Evolutionary conservation across 2,113 vertebrate species (phyloP), one percentile per base, ranked within the genome.

Genomic region (Menidia beryllina): DNA sequence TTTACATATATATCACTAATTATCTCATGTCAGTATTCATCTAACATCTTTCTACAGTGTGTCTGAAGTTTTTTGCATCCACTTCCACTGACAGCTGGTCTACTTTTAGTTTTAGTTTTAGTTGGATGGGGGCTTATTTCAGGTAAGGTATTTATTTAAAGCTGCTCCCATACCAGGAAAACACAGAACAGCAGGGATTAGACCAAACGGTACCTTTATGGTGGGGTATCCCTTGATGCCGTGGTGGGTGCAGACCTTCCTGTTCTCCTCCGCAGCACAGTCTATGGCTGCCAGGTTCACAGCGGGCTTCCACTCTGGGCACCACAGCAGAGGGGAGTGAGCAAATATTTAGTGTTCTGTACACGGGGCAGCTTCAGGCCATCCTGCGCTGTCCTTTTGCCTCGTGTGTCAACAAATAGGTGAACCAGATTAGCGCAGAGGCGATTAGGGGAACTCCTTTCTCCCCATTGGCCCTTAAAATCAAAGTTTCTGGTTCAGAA

Each of bases 251-350:
- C 94, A 95, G 30, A 89, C 27, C 38, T 64, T 47, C 8, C 27
- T 49, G 86, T 92, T 94, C 5, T 50, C 67, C 1, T 71, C 49
- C 0, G 69, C 50, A 2, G 88, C 89, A 52, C 94, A 95, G 82
- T 95, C 93, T 0, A 94, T 50, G 8, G 89, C 94, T 62, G 91
- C 92, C 62, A 94, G 65, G 0, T 88, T 79, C 54, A 95, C 87
- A 4, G 92, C 93, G 9, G 88, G 92, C 57, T 89, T 92, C 94
- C 94, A 95, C 45, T 94, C 94, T 95, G 75, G 9, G 81, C 23
- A 68, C 39, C 47, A 82, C n/a, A 62, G 79, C 13, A 74, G 23
- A 68, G 0, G 21, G 9, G 38, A 52, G 5, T 61, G n/a, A 67
- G 20, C 15, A 75, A 85, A 88, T 75, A 83, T 78, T 78, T 58